Evolutionary conservation across 2,888 invertebrate species (phyloP), one percentile per base, ranked within the genome.

Genomic region (Calameuta idolon): DNA sequence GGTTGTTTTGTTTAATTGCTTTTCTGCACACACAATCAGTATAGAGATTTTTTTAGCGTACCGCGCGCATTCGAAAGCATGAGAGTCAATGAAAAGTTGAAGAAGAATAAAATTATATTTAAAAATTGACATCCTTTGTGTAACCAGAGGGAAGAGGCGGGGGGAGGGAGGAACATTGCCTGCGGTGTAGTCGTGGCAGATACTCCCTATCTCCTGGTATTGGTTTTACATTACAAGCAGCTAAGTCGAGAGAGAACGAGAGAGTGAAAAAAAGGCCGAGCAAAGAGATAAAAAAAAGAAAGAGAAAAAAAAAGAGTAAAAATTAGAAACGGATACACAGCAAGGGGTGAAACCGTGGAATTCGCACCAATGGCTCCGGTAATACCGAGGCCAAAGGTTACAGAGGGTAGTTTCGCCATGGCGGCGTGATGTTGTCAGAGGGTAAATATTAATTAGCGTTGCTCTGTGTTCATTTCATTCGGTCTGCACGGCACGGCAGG

Each of bases 381-480:
- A 55, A 5, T 55, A 9, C 55, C 55, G 23, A 1, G 23, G 23
- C 55, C 55, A 55, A 55, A 55, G 55, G 55, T 55, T 55, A 55
- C 55, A 55, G 55, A 34, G 77, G 31, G 37, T 81, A 81, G 84
- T 81, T 81, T 83, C 82, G 83, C 80, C 77, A 85, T 85, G 86
- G 85, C 85, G 87, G 87, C 84, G 89, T 84, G 85, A 88, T 89
- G 89, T 90, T 90, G 87, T 88, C 89, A 81, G 86, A 87, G 87
- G 87, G 89, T 90, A 91, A 91, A 91, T 91, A 91, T 91, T 91
- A 91, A 91, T 91, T 91, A 91, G 88, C 88, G 84, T 83, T 85
- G 75, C 82, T 80, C 87, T 83, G 87, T 86, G 89, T 88, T 90
- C 88, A 90, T 90, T 89, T 90, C 85, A 87, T 87, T 89, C 78